Evolutionary conservation across 2,113 vertebrate species (phyloP).

Genomic region (Hystrix brachyura): DNA sequence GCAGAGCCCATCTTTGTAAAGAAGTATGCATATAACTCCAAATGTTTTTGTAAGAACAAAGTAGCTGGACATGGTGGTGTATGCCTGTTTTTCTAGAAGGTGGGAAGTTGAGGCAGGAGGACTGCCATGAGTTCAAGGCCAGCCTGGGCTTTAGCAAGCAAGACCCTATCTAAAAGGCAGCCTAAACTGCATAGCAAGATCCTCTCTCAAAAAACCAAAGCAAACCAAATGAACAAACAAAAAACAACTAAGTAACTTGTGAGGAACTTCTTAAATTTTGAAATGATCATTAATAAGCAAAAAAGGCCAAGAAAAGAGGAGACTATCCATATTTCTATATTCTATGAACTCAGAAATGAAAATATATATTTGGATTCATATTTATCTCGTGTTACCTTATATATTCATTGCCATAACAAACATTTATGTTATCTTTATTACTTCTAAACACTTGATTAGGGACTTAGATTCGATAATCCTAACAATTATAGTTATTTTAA

Average conservation of each 20-base stretch:
- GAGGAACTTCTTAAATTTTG: constrained; percentile 1
- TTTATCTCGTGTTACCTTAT: not conserved
- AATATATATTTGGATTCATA: not conserved
- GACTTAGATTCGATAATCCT: not conserved
- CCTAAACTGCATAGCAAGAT: not conserved
- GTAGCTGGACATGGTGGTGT: not conserved
- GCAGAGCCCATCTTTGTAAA: not conserved
- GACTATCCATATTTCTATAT: not conserved
- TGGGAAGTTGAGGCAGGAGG: not conserved
- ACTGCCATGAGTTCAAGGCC: not conserved
- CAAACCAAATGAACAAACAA: not conserved
- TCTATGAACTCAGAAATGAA: not conserved
- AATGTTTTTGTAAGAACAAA: not conserved
- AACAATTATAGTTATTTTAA: not conserved
- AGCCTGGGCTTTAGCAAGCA: no score
- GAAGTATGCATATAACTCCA: not conserved
- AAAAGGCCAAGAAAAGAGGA: not conserved
- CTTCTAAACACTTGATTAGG: not conserved
- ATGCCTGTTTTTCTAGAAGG: not conserved
- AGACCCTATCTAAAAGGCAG: no score
- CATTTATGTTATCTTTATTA: not conserved
- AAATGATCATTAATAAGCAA: not conserved
- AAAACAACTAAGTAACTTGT: not conserved
- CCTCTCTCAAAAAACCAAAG: not conserved
- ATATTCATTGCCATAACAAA: not conserved